Evolutionary conservation across 2,797 vertebrate genomes (phyloP), one percentile per base, ranked within the genome.

Genomic region (Parauchenoglanis ngamensis): DNA sequence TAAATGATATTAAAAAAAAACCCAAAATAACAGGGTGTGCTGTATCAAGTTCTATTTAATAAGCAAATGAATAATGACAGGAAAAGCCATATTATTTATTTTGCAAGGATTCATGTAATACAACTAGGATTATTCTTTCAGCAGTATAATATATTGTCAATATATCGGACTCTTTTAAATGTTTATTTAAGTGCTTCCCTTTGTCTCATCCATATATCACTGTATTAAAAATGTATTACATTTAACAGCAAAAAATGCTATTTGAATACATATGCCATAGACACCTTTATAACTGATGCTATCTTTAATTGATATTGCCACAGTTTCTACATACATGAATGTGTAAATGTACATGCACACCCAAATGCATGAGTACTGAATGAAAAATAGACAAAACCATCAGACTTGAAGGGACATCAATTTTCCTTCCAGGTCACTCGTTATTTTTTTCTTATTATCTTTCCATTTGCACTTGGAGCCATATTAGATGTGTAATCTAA

Each of bases 401-500:
- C 31, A 59, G 28, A 35, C 23, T n/a, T n/a, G 19, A 25, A 12
- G 12, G 40, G 70, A 73, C 70, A 7, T 3, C 44, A 25, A 4
- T 73, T 75, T 23, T 15, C 10, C 44, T 25, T 13, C 35, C 17
- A 21, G 21, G 35, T 72, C 7, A 7, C 19, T 65, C 11, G 5
- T 13, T 15, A 7, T 21, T 46, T 72, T 77, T 13, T 21, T 85
- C 57, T 82, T 80, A 70, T 82, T 57, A 56, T 86, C 15, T 52
- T 70, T 57, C 49, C 40, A 46, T n/a, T 63, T 63, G 80, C 59
- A 46, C 57, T 76, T 49, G 46, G 73, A 52, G 46, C 25, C 73
- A 52, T 40, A 49, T 77, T 52, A 83, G 63, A 54, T 28, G 40
- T 4, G 15, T 44, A 84, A 86, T 84, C 73, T 79, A 70, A 84